Percentiles rank a stretch among this genome's conserved stretches.
These are phyloP conservation scores for Mus pahari DNA, from an alignment of 2,113 vertebrate genomes.

Conservation along the genomic window DNA sequence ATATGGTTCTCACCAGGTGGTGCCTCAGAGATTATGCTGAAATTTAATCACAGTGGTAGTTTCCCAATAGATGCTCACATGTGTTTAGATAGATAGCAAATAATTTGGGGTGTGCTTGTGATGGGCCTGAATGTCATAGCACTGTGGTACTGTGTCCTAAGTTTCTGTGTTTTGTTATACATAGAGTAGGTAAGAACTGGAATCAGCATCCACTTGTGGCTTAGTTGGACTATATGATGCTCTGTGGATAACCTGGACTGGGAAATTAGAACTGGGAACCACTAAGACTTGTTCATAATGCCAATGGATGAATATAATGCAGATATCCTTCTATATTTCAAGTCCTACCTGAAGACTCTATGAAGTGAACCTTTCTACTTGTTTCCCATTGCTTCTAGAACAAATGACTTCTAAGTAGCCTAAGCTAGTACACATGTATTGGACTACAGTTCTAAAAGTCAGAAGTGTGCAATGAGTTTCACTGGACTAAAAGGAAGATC, in stretches of 20 bases:
- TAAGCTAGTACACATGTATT: background rate
- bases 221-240: background rate
- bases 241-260: background rate
- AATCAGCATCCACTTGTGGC: background rate
- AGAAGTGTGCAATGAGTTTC: background rate
- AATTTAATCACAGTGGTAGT: background rate
- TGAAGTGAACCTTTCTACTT: background rate
- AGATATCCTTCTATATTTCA: background rate
- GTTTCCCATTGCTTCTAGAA: constrained; percentile 23
- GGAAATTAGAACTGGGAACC: background rate
- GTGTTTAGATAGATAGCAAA: background rate
- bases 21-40: background rate
- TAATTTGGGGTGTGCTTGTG: background rate
- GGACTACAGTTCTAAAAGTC: background rate
- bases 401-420: background rate
- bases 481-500: background rate
- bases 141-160: background rate
- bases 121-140: background rate
- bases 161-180: background rate
- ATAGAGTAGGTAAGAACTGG: background rate
- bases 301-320: background rate
- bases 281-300: background rate
- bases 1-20: background rate
- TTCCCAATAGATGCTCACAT: background rate
- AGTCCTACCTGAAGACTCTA: background rate